Evolutionary conservation across 2,113 vertebrate species (phyloP).

Genomic region (Prunella fulvescens): DNA sequence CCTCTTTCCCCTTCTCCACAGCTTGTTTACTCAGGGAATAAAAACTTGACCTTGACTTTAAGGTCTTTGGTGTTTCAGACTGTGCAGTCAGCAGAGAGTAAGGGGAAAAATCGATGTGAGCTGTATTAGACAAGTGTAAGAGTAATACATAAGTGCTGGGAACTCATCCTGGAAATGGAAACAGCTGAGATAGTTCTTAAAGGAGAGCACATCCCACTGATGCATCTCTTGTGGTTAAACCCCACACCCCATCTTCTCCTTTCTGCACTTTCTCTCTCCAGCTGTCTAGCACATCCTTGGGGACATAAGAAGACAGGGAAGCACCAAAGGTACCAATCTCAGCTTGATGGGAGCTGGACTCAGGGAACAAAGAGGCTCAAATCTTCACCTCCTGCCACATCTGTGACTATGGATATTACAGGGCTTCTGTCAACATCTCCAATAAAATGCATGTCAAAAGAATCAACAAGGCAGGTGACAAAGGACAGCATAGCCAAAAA

Average conservation of each 20-base stretch:
- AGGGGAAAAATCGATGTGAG: slow-evolving; percentile 74
- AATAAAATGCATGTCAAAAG: not conserved
- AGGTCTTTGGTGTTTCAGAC: slow-evolving; percentile 72
- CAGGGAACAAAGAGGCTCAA: not conserved
- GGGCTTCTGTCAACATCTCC: not conserved
- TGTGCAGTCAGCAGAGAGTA: slow-evolving; percentile 72
- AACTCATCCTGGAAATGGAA: slow-evolving; percentile 63
- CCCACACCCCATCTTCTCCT: not conserved
- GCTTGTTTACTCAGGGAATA: slow-evolving; percentile 68
- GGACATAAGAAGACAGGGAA: not conserved
- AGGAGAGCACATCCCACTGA: not conserved
- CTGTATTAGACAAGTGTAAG: slow-evolving; percentile 67
- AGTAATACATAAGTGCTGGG: slow-evolving; percentile 61
- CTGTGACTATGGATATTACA: not conserved
- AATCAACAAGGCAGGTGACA: not conserved
- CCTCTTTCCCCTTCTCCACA: not conserved
- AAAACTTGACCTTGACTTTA: slow-evolving; percentile 76
- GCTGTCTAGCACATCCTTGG: not conserved
- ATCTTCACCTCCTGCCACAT: not conserved
- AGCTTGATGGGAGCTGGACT: not conserved
- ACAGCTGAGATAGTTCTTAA: slow-evolving; percentile 9
- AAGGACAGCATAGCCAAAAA: not conserved
- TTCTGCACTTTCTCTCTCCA: not conserved
- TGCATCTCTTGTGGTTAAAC: not conserved
- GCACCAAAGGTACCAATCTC: not conserved